Evolutionary conservation across 92 coral and sea anemone species (phyloP), one percentile per base, ranked within the genome.

Genomic region (Ricordea florida): DNA sequence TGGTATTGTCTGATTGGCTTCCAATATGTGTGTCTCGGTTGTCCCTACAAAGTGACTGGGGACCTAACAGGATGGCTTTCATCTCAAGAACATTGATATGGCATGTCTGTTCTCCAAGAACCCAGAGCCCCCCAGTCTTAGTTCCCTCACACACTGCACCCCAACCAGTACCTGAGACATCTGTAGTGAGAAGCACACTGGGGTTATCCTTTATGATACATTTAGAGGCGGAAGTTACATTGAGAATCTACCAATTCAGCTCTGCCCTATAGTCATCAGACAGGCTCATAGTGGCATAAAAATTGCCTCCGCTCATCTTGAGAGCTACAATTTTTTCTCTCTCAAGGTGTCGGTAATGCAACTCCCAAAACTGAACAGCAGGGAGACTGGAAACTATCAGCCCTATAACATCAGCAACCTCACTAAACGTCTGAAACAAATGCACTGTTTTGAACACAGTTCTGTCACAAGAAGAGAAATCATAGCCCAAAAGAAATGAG

Each of bases 141-240:
- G 1, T 21, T 9, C 67, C 84, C 25, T 78, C 22, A 42, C 76
- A 66, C 9, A 51, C 67, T n/a, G 77, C 84, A 34, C 83, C 82
- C 83, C 74, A 76, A 5, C 83, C 83, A 27, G 42, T 78, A 17
- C 25, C 15, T 11, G 84, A 78, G 31, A 77, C 77, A 52, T 72
- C 79, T 8, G 79, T 78, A 35, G 67, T 65, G 45, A 78, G 46
- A 20, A 57, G 28, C 5, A 78, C 16, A 60, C 68, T 69, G 6
- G 68, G 79, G 35, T 49, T 22, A 16, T 37, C 9, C 1, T 37
- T 7, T 4, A 50, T 50, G 15, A 50, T 16, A 11, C 13, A 1
- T 50, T 50, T 50, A 50, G 22, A 50, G 1, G 57, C 10, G n/a
- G 6, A 46, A 43, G 58, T 57, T 0, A 71, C 61, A 40, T 62